Conservation (phyloP, 1,140 invertebrate genomes). For the Tetranychus urticae region DNA sequence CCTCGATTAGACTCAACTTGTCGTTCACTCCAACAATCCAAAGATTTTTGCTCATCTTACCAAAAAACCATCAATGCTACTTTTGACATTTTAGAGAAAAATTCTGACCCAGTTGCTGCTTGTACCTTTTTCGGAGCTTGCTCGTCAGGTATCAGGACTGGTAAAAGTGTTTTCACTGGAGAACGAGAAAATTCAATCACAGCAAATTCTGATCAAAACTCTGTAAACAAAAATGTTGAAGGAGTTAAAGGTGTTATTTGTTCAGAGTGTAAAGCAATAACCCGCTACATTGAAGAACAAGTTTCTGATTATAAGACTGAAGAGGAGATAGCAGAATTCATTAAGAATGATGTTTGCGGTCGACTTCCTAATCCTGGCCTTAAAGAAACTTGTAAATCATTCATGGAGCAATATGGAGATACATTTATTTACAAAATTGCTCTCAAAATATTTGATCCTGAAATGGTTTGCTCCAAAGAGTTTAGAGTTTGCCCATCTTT, state of each 20-base stretch:
- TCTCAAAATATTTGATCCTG: not conserved
- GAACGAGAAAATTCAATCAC: not conserved
- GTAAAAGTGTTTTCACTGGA: too few relatives aligned
- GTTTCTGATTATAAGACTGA: slow-evolving; percentile 10
- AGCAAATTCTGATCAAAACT: not conserved
- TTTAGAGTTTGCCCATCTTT: not conserved
- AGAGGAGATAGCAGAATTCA: slow-evolving; percentile 8
- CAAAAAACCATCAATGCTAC: too few relatives aligned
- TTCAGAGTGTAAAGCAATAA: slow-evolving; percentile 7
- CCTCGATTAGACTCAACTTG: too few relatives aligned
- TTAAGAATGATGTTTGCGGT: slow-evolving; percentile 6
- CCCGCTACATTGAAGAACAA: slow-evolving; percentile 7
- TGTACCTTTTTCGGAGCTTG: not conserved
- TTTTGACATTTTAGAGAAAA: too few relatives aligned
- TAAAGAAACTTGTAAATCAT: not conserved
- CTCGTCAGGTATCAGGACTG: too few relatives aligned
- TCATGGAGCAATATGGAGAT: not conserved
- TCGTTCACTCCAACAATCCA: too few relatives aligned
- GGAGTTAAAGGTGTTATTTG: not conserved
- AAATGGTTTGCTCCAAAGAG: not conserved
- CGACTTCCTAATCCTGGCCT: not conserved
- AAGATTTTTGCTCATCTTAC: too few relatives aligned
- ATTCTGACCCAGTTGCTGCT: too few relatives aligned
- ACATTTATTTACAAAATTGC: not conserved
- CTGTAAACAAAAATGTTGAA: not conserved